Conservation (phyloP, 92 coral and sea anemone species). For the Porites divaricata region DNA sequence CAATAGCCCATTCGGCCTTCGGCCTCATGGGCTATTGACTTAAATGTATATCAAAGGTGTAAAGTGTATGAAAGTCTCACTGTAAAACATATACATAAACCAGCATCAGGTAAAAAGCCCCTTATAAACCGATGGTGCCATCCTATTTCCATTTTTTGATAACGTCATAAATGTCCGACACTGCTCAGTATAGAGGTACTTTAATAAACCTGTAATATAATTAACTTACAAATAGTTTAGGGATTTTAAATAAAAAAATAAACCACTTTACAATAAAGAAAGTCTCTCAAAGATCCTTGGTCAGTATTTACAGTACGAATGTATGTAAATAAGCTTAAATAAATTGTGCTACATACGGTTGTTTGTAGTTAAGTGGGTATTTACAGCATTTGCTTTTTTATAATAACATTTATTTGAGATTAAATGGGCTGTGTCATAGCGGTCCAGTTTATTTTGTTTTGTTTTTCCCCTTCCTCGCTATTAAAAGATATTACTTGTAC, state of each 20-base stretch:
- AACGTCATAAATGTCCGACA: not conserved
- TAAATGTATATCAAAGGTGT: too few species aligned
- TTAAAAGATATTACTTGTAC: too few species aligned
- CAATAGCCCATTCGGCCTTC: too few species aligned
- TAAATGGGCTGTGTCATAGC: too few species aligned
- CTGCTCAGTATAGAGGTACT: not conserved
- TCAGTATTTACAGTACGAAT: not conserved
- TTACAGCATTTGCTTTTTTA: not conserved
- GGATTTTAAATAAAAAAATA: not conserved
- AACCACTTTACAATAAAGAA: constrained; percentile 1
- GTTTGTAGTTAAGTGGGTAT: not conserved
- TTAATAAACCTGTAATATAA: constrained; percentile 1
- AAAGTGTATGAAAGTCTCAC: too few species aligned
- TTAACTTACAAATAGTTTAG: not conserved
- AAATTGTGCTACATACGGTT: not conserved
- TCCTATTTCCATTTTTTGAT: not conserved
- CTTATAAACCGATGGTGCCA: not conserved
- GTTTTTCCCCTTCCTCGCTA: too few species aligned
- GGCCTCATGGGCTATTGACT: too few species aligned
- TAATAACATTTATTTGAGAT: too few species aligned
- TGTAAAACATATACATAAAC: not conserved
- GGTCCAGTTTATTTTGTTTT: too few species aligned
- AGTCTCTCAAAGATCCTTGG: not conserved
- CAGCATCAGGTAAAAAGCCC: too few species aligned
- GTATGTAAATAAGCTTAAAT: not conserved